Evolutionary conservation across 2,113 vertebrate genomes (phyloP).

Genomic region (Myrmecophaga tridactyla): DNA sequence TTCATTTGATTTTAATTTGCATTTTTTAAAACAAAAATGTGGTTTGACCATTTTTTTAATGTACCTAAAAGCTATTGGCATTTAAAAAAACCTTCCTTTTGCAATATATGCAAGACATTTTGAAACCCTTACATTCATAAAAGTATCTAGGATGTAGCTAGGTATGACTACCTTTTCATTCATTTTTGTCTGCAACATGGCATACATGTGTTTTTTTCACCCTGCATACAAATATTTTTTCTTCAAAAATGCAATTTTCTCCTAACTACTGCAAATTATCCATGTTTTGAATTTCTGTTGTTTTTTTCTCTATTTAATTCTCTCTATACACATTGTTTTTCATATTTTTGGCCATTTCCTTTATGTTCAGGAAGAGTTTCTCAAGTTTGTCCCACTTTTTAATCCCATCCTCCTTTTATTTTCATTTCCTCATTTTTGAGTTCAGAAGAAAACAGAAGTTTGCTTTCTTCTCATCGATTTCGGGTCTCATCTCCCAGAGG

Average conservation of each 20-base stretch:
- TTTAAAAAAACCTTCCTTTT: not conserved
- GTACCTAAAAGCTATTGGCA: not conserved
- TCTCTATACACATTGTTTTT: no score
- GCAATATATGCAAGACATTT: not conserved
- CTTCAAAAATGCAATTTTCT: not conserved
- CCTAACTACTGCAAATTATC: not conserved
- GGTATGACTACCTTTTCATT: not conserved
- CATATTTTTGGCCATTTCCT: not conserved
- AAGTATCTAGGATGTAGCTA: not conserved
- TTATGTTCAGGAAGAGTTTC: not conserved
- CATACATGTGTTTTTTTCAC: not conserved
- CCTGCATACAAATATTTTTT: not conserved
- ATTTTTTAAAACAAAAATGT: no score
- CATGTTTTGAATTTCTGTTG: no score
- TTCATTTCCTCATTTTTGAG: not conserved
- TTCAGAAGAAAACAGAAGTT: not conserved
- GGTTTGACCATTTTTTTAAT: not conserved
- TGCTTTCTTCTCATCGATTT: not conserved
- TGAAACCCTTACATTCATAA: not conserved
- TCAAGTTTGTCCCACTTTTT: not conserved
- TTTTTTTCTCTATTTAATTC: no score
- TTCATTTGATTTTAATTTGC: no score
- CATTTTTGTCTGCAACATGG: not conserved
- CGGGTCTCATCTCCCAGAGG: not conserved
- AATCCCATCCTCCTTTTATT: not conserved